These are phyloP conservation scores for Pimephales promelas DNA, from an alignment of 2,113 vertebrate species.

Conservation along the genomic window DNA sequence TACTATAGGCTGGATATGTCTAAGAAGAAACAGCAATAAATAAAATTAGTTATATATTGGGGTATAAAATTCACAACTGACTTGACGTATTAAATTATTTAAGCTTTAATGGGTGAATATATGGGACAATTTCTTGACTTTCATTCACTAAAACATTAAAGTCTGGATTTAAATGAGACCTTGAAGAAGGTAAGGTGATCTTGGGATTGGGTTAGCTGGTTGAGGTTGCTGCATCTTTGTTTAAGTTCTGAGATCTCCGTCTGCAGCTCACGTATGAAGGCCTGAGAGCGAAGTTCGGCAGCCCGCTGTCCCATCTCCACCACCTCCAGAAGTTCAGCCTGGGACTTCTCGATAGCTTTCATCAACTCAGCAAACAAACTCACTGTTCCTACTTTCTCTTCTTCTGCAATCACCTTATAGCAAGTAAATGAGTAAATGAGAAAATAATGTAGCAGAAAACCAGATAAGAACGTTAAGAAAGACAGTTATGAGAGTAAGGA, in stretches of 20 bases:
- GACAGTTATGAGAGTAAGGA: neutral
- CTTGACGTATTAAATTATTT: no score
- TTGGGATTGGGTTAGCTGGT: slow-evolving; percentile 62
- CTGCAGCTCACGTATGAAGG: slow-evolving; percentile 67
- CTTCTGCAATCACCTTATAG: slow-evolving; percentile 64
- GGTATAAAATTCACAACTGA: neutral
- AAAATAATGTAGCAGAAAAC: neutral
- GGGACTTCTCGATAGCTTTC: slow-evolving; percentile 64
- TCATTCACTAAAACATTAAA: neutral
- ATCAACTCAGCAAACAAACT: slow-evolving; percentile 64
- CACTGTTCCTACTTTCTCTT: slow-evolving; percentile 57
- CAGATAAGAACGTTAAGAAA: neutral
- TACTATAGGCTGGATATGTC: slow-evolving; percentile 62
- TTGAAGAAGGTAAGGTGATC: slow-evolving; percentile 69
- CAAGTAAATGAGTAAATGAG: neutral
- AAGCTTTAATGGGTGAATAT: no score
- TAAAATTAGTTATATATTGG: neutral
- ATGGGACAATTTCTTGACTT: no score
- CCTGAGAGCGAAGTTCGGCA: slow-evolving; percentile 62
- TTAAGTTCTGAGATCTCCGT: slow-evolving; percentile 68
- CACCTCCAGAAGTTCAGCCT: slow-evolving; percentile 69
- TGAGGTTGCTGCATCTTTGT: slow-evolving; percentile 58
- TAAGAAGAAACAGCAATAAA: slow-evolving; percentile 35
- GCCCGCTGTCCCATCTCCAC: slow-evolving; percentile 61
- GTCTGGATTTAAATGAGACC: slow-evolving; percentile 53